Conservation (phyloP, 1,140 invertebrate genomes). For the Drosophila nigromelanica region DNA sequence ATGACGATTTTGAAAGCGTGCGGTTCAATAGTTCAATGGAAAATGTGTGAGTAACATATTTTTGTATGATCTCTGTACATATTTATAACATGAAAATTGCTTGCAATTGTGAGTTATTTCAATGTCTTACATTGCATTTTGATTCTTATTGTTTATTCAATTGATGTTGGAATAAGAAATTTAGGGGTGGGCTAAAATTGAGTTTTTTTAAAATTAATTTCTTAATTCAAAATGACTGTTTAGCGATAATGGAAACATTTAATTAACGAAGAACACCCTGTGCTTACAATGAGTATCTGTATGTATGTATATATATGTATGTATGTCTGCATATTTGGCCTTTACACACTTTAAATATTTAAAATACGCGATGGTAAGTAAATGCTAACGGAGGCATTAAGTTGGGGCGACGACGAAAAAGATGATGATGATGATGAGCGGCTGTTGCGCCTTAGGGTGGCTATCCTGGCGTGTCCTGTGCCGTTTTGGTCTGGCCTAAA, state of each 20-base stretch:
- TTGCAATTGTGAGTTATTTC: no score
- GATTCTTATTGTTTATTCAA: no score
- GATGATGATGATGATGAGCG: constrained; percentile 15
- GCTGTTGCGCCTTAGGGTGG: constrained; percentile 47
- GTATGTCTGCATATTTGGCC: constrained; percentile 41
- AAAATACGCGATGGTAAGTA: constrained; percentile 61
- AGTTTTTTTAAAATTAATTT: neutral
- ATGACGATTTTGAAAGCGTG: no score
- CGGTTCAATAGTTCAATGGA: no score
- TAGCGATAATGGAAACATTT: neutral
- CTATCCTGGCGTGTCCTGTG: constrained; percentile 46
- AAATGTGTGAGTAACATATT: no score
- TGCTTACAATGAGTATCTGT: constrained; percentile 14
- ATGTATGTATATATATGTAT: neutral
- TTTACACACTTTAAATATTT: constrained; percentile 78
- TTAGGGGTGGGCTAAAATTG: no score
- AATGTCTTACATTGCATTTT: no score
- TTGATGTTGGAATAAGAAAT: no score
- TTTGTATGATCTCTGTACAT: no score
- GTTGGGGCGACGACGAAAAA: neutral
- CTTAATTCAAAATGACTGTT: neutral
- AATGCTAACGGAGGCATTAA: constrained; percentile 53
- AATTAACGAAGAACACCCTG: constrained; percentile 29
- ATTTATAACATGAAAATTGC: no score
- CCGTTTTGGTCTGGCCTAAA: constrained; percentile 54